A percentile compares a stretch with the other conserved stretches of the same genome.
phyloP scores from a whole-genome alignment of 2,113 vertebrate species.

The Rhizomys pruinosus region DNA sequence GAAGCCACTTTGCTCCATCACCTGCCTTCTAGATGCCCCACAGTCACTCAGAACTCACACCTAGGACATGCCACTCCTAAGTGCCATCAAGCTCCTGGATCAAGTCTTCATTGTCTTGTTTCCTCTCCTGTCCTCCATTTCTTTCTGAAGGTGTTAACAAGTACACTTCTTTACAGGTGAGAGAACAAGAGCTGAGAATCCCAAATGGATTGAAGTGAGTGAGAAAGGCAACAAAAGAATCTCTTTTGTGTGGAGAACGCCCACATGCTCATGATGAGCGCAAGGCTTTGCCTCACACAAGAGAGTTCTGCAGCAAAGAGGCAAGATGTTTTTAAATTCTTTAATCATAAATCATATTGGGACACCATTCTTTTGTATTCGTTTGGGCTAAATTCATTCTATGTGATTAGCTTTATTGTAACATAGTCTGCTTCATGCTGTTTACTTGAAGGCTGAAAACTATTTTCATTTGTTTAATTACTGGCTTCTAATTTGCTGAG shows the following conservation, averaged over 20 bases:
- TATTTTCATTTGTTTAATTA: constrained; percentile 50
- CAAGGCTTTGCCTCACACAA: not conserved
- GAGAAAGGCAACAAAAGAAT: not conserved
- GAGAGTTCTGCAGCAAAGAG: not conserved
- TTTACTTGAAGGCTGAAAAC: constrained; percentile 52
- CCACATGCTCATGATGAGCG: not conserved
- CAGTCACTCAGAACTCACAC: not conserved
- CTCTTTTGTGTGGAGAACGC: not conserved
- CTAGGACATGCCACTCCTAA: not conserved
- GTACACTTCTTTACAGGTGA: not conserved
- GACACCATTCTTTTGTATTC: constrained; percentile 20
- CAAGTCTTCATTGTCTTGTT: not conserved
- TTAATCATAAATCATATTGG: constrained; percentile 47
- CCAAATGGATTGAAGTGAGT: not conserved
- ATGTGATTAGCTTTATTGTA: constrained; percentile 55
- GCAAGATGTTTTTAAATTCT: constrained; percentile 49
- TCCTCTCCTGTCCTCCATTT: not conserved
- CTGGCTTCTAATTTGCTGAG: constrained; percentile 36
- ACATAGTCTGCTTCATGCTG: not conserved
- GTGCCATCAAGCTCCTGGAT: not conserved
- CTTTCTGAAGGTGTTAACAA: not conserved
- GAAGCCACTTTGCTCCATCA: accelerated
- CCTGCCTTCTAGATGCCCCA: not conserved
- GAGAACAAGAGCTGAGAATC: not conserved
- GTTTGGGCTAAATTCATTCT: constrained; percentile 52